Evolutionary conservation across 2,797 vertebrate genomes (phyloP), one percentile per base, ranked within the genome.

Genomic region (Neopelma chrysocephalum): DNA sequence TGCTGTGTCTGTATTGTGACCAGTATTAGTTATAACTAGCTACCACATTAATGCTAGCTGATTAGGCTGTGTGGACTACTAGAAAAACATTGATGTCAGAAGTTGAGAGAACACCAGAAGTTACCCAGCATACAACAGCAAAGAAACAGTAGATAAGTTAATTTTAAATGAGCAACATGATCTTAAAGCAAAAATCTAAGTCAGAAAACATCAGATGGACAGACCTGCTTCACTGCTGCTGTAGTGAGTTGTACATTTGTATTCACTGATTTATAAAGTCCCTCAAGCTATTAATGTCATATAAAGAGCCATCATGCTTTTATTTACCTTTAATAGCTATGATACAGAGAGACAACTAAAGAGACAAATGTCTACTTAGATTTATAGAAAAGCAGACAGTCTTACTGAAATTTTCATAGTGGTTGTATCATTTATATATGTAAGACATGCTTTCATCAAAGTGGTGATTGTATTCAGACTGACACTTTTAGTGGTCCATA

Each of bases 1-100:
- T 98, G 95, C 97, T 95, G 73, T 90, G 88, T 96, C 75, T 96
- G 85, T 97, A 97, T 96, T 98, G 98, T 98, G 97, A 96, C 78
- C 90, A 53, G 11, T 31, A 31, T 53, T 31, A 53, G 51, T 53
- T 31, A 53, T 53, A 19, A 53, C 51, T 53, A 53, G 17, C 51
- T 53, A 31, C 51, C 29, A 53, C 29, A 77, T 69, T 93, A 97
- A 93, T 93, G 3, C 22, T 43, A 98, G 97, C 97, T 98, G 97
- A 96, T 82, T 89, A n/a, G 82, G 68, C 56, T 66, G 15, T 51
- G 54, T 80, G 36, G 22, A 47, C 45, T 77, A 5, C 42, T 51
- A 58, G 62, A 29, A 68, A 90, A 92, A 61, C 40, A 32, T 0
- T 36, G 54, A 34, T 90, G 56, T 51, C 62, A 64, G n/a, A 84